Percentiles rank a stretch among this genome's conserved stretches.
These are phyloP conservation scores for Dryoscopus gambensis DNA, from an alignment of 2,113 vertebrate genomes.

Conservation along the genomic window DNA sequence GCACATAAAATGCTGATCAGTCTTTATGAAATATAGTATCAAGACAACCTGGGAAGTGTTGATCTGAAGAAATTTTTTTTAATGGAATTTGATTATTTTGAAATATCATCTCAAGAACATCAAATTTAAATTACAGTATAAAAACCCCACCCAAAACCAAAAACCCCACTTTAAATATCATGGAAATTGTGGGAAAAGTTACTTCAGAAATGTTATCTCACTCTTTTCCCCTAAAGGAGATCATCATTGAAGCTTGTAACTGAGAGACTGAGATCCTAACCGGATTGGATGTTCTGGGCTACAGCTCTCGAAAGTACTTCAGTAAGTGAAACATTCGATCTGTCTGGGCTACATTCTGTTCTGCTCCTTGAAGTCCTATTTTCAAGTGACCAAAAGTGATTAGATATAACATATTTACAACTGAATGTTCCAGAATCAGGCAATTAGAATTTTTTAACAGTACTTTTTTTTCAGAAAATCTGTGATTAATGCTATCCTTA, in stretches of 20 bases:
- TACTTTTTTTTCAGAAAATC: not conserved
- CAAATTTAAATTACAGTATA: not conserved
- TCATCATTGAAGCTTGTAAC: not conserved
- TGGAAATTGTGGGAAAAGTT: not conserved
- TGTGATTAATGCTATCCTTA: not conserved
- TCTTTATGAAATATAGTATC: not conserved
- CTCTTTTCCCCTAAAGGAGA: not conserved
- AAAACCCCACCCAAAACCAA: rapidly evolving
- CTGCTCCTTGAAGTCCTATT: not conserved
- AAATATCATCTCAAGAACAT: not conserved
- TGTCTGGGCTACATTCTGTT: not conserved
- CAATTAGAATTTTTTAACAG: not conserved
- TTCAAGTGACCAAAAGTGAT: not conserved
- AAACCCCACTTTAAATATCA: rapidly evolving
- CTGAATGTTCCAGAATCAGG: not conserved
- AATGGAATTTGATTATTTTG: not conserved
- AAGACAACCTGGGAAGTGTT: not conserved
- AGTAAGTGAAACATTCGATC: not conserved
- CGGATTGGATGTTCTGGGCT: not conserved
- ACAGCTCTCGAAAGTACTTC: not conserved
- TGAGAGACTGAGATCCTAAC: not conserved
- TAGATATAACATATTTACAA: not conserved
- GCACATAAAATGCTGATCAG: not conserved
- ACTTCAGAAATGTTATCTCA: not conserved
- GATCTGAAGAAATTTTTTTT: not conserved